Evolutionary conservation across 2,113 vertebrate genomes (phyloP), one percentile per base, ranked within the genome.

Genomic region (Pavo muticus): DNA sequence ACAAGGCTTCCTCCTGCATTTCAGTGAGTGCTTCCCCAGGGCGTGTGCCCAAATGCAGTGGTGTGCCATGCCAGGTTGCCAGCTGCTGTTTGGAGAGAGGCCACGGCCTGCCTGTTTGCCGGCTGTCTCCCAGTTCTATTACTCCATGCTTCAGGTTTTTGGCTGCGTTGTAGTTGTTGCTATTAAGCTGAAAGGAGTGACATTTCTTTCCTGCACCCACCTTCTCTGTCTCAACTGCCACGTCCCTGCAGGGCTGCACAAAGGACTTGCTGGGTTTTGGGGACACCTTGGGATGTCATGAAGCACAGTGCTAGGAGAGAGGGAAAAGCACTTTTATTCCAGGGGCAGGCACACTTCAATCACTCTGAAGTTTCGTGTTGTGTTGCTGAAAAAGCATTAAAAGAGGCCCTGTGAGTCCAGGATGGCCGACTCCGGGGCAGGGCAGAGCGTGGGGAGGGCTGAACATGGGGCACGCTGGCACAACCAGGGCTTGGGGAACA

Each of bases 1-100:
- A 1, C 63, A 27, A 48, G 3, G 47, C 4, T 39, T 24, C 61
- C 84, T 78, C 37, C 45, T 64, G 70, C 10, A 1, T 48, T 79
- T 84, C 47, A 39, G 11, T 1, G 4, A 76, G 82, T 9, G 0
- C 70, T 83, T 72, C 71, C 73, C 45, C 3, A 69, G 68, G 63
- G 85, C 3, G 12, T 18, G 71, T 76, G 70, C 86, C 77, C 78
- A 82, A 93, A 92, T 2, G 12, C 86, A 88, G 90, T 52, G 1
- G 14, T 88, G 69, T 2, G 2, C 70, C 2, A 48, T 2, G 68
- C 92, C 95, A 90, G 79, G 79, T 71, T 90, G 70, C 92, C 92
- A 94, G 95, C 93, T 95, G 93, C 91, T 5, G 8, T 52, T 76
- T 94, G 95, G 96, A 96, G 90, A 92, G 64, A 42, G 54, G 84